phyloP scores from a whole-genome alignment of 2,888 invertebrate genomes.

The Toxonevra muliebris region DNA sequence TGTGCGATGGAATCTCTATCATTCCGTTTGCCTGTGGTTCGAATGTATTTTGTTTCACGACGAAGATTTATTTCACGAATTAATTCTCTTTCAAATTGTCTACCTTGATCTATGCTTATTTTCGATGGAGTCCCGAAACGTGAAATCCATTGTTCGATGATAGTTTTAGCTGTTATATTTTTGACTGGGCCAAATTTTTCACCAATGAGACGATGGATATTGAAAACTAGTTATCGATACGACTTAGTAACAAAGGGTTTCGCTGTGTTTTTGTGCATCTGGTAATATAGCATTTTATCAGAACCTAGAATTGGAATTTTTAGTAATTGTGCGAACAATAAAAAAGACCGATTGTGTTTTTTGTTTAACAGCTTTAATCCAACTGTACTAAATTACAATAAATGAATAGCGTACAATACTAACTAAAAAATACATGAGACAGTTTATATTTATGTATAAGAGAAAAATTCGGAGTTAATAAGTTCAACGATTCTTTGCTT shows the following conservation, averaged over 20 bases:
- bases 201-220: constrained; percentile 10
- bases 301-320: constrained; percentile 7
- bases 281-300: constrained; percentile 18
- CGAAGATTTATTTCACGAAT: constrained; percentile 48
- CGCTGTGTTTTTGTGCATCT: constrained; percentile 5
- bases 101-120: constrained; percentile 58
- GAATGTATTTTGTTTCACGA: constrained; percentile 44
- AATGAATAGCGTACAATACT: no score
- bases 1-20: constrained; percentile 60
- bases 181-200: constrained; percentile 10
- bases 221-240: constrained; percentile 16
- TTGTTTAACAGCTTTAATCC: no score
- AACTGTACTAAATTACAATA: no score
- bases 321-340: no score
- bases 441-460: no score
- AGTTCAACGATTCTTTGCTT: no score
- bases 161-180: constrained; percentile 7
- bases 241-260: no score
- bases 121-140: constrained; percentile 28
- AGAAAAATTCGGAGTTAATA: no score
- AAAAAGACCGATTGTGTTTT: no score
- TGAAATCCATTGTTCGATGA: no score
- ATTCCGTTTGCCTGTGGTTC: constrained; percentile 58
- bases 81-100: no score
- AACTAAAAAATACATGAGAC: no score